Evolutionary conservation across 2,113 vertebrate species (phyloP).

Genomic region (Peucedramus taeniatus): DNA sequence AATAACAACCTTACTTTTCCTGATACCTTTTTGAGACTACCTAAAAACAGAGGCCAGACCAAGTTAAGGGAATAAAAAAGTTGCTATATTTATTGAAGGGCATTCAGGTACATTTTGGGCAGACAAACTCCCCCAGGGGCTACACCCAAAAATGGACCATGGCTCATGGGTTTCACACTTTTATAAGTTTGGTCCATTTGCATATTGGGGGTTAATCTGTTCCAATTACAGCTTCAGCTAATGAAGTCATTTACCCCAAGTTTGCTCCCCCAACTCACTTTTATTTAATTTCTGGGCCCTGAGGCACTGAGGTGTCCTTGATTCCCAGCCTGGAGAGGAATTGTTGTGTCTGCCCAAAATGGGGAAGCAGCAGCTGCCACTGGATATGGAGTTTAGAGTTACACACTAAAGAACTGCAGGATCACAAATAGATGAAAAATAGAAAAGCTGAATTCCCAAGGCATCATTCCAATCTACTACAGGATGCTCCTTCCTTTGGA

Average conservation of each 20-base stretch:
- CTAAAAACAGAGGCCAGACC: not conserved
- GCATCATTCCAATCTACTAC: not conserved
- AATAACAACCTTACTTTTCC: not conserved
- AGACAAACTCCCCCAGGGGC: fast-evolving
- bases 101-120: not conserved
- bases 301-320: not conserved
- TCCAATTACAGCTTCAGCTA: not conserved
- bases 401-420: fast-evolving
- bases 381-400: fast-evolving
- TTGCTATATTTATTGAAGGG: too few species aligned
- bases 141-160: fast-evolving
- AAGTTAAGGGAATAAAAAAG: not conserved
- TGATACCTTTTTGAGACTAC: not conserved
- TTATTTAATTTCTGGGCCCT: not conserved
- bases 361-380: not conserved
- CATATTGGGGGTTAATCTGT: fast-evolving
- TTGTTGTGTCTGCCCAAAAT: not conserved
- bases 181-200: too few species aligned
- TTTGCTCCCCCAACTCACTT: not conserved
- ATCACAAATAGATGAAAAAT: fast-evolving
- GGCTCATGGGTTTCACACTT: fast-evolving
- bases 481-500: not conserved
- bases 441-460: too few species aligned
- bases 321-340: not conserved
- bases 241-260: not conserved